Evolutionary conservation across 2,113 vertebrate genomes (phyloP).

Genomic region (Macaca nemestrina): DNA sequence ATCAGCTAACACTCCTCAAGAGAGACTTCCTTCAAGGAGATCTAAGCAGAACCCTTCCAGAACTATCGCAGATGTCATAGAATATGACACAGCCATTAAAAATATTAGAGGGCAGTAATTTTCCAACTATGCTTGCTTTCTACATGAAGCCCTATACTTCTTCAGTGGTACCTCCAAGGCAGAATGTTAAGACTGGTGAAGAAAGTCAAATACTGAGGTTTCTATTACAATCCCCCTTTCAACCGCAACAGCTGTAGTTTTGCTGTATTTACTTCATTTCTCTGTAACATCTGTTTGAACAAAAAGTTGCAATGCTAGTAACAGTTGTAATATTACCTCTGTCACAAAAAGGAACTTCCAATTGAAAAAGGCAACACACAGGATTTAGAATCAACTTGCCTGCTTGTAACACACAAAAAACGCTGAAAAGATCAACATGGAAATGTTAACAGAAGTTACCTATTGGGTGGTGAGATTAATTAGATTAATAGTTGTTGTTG

Average conservation of each 20-base stretch:
- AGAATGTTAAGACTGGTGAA: background rate
- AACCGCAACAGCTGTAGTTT: conserved; percentile 5
- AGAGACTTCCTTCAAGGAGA: background rate
- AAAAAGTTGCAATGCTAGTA: background rate
- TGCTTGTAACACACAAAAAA: background rate
- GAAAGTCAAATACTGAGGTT: background rate
- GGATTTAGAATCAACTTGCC: background rate
- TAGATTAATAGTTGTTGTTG: too few species aligned
- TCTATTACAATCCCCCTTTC: background rate
- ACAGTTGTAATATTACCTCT: background rate
- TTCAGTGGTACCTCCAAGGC: background rate
- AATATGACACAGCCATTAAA: conserved; percentile 21
- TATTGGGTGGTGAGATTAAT: background rate
- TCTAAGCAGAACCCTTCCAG: background rate
- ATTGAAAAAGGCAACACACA: background rate
- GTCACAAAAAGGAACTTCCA: conserved; percentile 30
- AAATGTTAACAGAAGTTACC: background rate
- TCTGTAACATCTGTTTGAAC: background rate
- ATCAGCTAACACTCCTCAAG: conserved; percentile 21
- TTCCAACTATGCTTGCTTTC: background rate
- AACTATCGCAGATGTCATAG: background rate
- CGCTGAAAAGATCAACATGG: background rate
- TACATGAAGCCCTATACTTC: background rate
- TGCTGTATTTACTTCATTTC: background rate
- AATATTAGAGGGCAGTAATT: background rate